Evolutionary conservation across 2,797 vertebrate genomes (phyloP).

Genomic region (Catostomus latipinnis): DNA sequence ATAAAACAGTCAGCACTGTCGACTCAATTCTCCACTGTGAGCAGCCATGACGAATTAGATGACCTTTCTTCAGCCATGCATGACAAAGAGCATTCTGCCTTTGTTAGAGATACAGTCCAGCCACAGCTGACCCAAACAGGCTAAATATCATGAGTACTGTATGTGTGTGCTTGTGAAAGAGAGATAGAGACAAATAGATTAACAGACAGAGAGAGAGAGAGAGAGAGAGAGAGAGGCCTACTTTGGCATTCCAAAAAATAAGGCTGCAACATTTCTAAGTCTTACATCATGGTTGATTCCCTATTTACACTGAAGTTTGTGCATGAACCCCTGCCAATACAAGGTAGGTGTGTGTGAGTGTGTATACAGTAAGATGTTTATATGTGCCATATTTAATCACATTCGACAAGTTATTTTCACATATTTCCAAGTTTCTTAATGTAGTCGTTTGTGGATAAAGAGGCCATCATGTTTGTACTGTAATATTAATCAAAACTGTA

Average conservation of each 20-base stretch:
- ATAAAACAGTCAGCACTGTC: slow-evolving; percentile 10
- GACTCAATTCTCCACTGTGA: slow-evolving; percentile 14
- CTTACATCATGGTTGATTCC: not conserved
- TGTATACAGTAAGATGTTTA: not conserved
- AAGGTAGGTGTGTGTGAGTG: not conserved
- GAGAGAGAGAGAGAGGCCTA: slow-evolving; percentile 49
- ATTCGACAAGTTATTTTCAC: no score
- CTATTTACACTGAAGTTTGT: slow-evolving; percentile 11
- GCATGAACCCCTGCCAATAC: not conserved
- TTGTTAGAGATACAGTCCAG: not conserved
- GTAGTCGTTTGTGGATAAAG: no score
- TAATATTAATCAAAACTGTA: no score
- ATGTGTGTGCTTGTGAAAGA: not conserved
- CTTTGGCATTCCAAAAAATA: not conserved
- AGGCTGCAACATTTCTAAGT: not conserved
- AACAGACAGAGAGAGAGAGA: no score
- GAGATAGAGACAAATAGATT: not conserved
- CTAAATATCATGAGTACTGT: not conserved
- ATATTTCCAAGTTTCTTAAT: no score
- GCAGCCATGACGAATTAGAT: not conserved
- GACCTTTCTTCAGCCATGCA: slow-evolving; percentile 14
- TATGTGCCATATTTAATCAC: no score
- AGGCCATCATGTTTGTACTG: no score
- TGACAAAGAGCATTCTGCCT: not conserved
- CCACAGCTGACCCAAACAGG: slow-evolving; percentile 26